These are phyloP conservation scores for Engystomops pustulosus DNA, from an alignment of 2,113 vertebrate species.

Conservation along the genomic window DNA sequence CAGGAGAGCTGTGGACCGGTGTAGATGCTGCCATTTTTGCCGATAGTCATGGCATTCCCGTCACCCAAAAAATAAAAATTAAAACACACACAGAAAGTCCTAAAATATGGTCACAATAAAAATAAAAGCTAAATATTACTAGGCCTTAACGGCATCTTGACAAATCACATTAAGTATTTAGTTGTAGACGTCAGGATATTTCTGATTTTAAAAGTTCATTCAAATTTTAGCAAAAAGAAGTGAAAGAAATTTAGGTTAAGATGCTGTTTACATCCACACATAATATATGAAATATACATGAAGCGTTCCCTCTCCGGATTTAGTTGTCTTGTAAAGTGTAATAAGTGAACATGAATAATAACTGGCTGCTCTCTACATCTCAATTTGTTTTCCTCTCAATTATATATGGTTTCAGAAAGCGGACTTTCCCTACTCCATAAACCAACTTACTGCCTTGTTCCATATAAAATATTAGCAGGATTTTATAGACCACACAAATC, in stretches of 20 bases:
- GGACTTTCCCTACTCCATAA: slow-evolving; percentile 9
- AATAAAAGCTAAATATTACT: too few species aligned
- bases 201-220: neutral
- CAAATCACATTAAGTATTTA: neutral
- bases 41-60: too few species aligned
- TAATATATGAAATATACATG: slow-evolving; percentile 22
- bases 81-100: too few species aligned
- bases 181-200: neutral
- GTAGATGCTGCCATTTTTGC: too few species aligned
- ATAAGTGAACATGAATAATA: slow-evolving; percentile 38
- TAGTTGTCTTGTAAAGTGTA: slow-evolving; percentile 20
- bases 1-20: too few species aligned
- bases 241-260: neutral
- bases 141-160: neutral
- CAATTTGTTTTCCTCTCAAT: slow-evolving; percentile 29
- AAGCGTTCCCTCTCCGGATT: slow-evolving; percentile 17
- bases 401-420: slow-evolving; percentile 46
- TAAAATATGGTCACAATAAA: too few species aligned
- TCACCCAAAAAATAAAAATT: too few species aligned
- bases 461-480: slow-evolving; percentile 25
- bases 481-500: slow-evolving; percentile 42
- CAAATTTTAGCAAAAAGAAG: slow-evolving; percentile 8
- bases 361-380: slow-evolving; percentile 33
- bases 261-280: neutral
- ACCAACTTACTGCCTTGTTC: neutral